Percentiles rank a stretch among this genome's conserved stretches.
Conservation (phyloP, 2,797 vertebrate species). For the Chelon labrosus region DNA sequence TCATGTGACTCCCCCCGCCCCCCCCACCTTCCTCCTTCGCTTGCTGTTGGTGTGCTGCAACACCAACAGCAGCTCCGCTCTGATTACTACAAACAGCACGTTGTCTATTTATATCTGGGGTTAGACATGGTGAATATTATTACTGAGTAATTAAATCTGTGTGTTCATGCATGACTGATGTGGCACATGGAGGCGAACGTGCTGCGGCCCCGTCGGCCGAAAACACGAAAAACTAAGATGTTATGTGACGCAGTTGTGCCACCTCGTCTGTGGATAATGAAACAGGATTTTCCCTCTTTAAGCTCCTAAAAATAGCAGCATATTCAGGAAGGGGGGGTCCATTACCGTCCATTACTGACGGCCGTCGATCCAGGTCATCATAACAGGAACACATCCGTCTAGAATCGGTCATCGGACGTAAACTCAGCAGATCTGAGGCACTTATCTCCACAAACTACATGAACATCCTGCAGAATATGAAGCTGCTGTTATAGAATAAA, state of each 20-base stretch:
- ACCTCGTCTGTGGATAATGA: constrained; percentile 60
- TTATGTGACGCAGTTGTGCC: constrained; percentile 61
- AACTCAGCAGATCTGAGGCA: too few relatives aligned
- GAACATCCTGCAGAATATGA: too few relatives aligned
- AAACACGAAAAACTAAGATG: constrained; percentile 11
- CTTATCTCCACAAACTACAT: too few relatives aligned
- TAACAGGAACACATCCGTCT: too few relatives aligned
- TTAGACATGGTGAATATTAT: constrained; percentile 64
- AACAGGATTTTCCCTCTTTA: constrained; percentile 64
- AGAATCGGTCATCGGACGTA: too few relatives aligned
- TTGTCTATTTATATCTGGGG: constrained; percentile 58
- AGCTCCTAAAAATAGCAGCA: constrained; percentile 59
- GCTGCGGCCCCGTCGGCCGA: constrained; percentile 38
- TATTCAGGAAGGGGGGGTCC: constrained; percentile 16
- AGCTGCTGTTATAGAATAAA: too few relatives aligned
- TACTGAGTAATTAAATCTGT: constrained; percentile 80
- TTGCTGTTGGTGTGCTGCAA: constrained; percentile 24
- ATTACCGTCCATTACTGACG: not conserved
- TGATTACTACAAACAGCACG: constrained; percentile 52
- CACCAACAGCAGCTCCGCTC: constrained; percentile 52
- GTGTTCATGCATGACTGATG: constrained; percentile 67
- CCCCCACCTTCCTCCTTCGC: not conserved
- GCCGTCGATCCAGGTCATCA: too few relatives aligned
- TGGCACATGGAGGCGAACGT: constrained; percentile 71
- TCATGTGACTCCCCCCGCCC: constrained; percentile 37